Percentiles rank a stretch among this genome's conserved stretches.
These are phyloP conservation scores for Apoderus coryli DNA, from an alignment of 2,888 invertebrate genomes.

Conservation along the genomic window DNA sequence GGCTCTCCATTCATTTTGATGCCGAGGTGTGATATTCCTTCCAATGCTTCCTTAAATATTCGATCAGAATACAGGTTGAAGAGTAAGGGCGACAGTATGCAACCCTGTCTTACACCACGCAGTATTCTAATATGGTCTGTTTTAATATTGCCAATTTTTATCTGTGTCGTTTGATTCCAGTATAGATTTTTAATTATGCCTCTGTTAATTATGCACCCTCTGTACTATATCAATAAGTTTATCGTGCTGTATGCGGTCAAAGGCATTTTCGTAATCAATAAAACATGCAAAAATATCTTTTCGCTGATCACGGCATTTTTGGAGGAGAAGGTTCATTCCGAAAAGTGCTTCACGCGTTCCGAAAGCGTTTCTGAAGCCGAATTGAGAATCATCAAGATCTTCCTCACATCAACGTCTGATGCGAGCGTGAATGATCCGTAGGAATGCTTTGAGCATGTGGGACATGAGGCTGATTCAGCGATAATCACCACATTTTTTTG, in stretches of 20 bases:
- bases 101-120: constrained; percentile 8
- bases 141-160: constrained; percentile 4
- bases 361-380: constrained; percentile 8
- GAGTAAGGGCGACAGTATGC: constrained; percentile 6
- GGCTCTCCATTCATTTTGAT: no score
- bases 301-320: constrained; percentile 3
- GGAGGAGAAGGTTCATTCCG: constrained; percentile 7
- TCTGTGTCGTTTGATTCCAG: constrained; percentile 2
- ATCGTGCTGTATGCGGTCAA: no score
- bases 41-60: constrained; percentile 9
- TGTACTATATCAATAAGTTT: no score
- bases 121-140: constrained; percentile 4
- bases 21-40: constrained; percentile 5
- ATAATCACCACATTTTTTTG: no score
- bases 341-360: constrained; percentile 8
- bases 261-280: no score
- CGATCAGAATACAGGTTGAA: constrained; percentile 9
- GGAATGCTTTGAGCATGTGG: constrained; percentile 11
- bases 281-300: constrained; percentile 3
- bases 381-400: constrained; percentile 8
- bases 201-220: no score
- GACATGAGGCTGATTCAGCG: constrained; percentile 9
- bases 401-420: constrained; percentile 8
- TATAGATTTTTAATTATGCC: constrained; percentile 3
- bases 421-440: constrained; percentile 8